Percentiles rank a stretch among this genome's conserved stretches.
These are phyloP conservation scores for Polydrusus cervinus DNA, from an alignment of 2,888 invertebrate genomes.

Conservation along the genomic window DNA sequence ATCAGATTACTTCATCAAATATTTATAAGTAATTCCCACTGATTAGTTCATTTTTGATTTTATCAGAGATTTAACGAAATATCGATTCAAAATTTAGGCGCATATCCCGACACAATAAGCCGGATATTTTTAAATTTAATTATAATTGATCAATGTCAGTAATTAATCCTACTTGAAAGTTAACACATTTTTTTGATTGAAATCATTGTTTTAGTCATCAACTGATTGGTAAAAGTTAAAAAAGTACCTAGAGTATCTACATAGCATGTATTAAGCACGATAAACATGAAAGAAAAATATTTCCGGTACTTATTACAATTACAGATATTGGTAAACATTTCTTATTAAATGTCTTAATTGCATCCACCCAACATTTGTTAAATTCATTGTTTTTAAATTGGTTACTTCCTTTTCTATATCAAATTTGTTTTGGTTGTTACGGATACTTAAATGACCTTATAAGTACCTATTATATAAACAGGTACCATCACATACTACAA, in stretches of 20 bases:
- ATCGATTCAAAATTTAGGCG: no score
- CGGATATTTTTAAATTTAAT: background rate
- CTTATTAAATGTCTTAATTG: background rate
- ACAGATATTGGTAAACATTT: no score
- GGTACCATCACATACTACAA: background rate
- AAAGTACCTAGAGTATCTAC: background rate
- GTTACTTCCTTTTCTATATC: conserved; percentile 2
- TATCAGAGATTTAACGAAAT: no score
- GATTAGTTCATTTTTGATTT: no score
- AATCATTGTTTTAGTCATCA: background rate
- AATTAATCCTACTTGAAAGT: background rate
- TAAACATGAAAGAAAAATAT: background rate
- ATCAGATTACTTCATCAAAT: no score
- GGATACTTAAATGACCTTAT: background rate
- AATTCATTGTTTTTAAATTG: conserved; percentile 26
- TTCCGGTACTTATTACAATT: no score
- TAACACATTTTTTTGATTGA: background rate
- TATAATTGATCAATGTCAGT: conserved; percentile 15
- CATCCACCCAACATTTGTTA: background rate
- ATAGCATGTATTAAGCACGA: background rate
- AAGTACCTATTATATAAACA: conserved; percentile 2
- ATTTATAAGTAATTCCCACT: no score
- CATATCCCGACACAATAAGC: background rate
- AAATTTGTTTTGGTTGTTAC: conserved; percentile 21
- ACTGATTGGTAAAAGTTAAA: no score